Conservation (phyloP, 2,797 vertebrate species). For the Remorina albescens region DNA sequence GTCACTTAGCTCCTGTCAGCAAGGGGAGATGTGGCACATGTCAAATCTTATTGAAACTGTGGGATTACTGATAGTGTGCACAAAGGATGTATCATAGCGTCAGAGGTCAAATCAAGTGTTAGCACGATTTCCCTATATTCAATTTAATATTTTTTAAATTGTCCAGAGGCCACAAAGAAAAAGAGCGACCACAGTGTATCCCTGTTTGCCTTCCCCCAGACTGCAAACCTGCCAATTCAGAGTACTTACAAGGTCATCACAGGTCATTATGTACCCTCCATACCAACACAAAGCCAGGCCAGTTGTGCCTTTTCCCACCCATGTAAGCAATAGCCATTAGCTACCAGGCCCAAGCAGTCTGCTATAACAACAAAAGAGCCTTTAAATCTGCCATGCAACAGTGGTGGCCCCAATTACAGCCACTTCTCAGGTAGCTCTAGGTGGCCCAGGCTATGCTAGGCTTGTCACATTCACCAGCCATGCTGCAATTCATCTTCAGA, state of each 20-base stretch:
- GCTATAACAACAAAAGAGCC: constrained; percentile 66
- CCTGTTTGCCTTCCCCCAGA: constrained; percentile 24
- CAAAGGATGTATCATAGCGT: constrained; percentile 9
- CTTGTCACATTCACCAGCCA: constrained; percentile 50
- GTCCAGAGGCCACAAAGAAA: constrained; percentile 12
- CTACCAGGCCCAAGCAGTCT: constrained; percentile 53
- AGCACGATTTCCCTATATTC: neutral
- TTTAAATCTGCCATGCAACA: constrained; percentile 72
- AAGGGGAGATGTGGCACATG: constrained; percentile 67
- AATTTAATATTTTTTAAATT: constrained; percentile 22
- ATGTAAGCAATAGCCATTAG: constrained; percentile 68
- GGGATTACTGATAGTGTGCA: constrained; percentile 15
- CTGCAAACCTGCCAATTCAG: constrained; percentile 58
- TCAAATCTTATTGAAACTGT: constrained; percentile 60
- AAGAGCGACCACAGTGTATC: neutral
- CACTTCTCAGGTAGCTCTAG: constrained; percentile 49
- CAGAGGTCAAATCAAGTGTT: constrained; percentile 27
- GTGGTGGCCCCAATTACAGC: constrained; percentile 61
- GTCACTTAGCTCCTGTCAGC: constrained; percentile 64
- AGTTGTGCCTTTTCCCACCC: constrained; percentile 58
- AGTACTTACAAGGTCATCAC: constrained; percentile 55
- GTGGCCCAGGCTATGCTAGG: constrained; percentile 30
- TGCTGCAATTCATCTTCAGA: constrained; percentile 48
- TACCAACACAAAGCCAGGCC: constrained; percentile 50
- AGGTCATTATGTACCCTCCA: constrained; percentile 49